Conservation (phyloP, 1,140 invertebrate species). For the Coelopa frigida region DNA sequence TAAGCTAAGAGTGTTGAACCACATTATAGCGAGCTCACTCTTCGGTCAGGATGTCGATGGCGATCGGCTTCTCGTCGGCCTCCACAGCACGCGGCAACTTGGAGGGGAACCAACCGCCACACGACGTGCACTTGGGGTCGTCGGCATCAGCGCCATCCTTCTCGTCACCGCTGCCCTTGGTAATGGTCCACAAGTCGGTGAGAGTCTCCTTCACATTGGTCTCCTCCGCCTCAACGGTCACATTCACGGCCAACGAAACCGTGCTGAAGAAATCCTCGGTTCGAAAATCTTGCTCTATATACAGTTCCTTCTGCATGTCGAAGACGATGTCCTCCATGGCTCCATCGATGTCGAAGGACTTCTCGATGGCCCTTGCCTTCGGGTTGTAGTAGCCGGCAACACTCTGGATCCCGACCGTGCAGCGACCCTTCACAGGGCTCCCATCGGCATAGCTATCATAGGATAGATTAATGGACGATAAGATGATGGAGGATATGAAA, state of each 20-base stretch:
- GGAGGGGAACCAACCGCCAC: not conserved
- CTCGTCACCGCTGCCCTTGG: too few species aligned
- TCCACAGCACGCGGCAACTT: too few species aligned
- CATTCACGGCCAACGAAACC: not conserved
- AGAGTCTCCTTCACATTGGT: not conserved
- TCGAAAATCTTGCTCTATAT: not conserved
- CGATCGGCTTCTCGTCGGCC: not conserved
- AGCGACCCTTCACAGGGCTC: not conserved
- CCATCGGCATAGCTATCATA: not conserved
- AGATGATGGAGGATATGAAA: not conserved
- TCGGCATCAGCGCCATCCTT: not conserved
- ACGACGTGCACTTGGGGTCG: not conserved
- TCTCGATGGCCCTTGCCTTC: not conserved
- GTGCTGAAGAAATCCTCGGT: not conserved
- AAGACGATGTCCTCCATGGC: not conserved
- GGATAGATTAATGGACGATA: not conserved
- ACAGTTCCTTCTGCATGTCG: not conserved
- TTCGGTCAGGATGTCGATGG: not conserved
- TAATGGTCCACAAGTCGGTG: not conserved
- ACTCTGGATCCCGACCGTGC: not conserved
- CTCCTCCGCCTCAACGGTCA: not conserved
- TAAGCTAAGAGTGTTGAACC: not conserved
- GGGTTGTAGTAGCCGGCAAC: not conserved
- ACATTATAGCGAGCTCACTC: not conserved
- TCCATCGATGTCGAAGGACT: not conserved